Conservation (phyloP, 2,888 invertebrate genomes). For the Plagodis pulveraria region DNA sequence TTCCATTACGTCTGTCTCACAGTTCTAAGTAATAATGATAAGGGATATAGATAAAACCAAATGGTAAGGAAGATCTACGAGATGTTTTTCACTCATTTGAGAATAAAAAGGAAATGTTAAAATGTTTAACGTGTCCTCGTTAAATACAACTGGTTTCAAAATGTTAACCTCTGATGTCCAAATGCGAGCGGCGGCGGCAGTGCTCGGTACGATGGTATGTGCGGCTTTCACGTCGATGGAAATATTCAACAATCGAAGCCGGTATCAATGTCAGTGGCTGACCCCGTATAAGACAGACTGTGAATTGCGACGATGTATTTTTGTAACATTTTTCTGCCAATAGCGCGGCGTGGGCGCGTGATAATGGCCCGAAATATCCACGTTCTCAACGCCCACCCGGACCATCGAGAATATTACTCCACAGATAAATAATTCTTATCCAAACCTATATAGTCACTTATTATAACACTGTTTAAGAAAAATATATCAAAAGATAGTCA, state of each 20-base stretch:
- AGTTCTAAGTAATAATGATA: slow-evolving; percentile 73
- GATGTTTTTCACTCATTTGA: slow-evolving; percentile 42
- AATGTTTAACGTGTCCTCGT: slow-evolving; percentile 26
- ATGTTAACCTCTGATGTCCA: slow-evolving; percentile 17
- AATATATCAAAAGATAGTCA: neutral
- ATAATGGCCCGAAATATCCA: slow-evolving; percentile 77
- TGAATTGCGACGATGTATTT: slow-evolving; percentile 72
- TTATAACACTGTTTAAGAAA: neutral
- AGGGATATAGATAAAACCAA: slow-evolving; percentile 64
- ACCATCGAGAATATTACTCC: slow-evolving; percentile 68
- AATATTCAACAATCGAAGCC: slow-evolving; percentile 37
- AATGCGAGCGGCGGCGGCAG: slow-evolving; percentile 8
- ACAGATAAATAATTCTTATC: slow-evolving; percentile 64
- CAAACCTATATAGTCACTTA: slow-evolving; percentile 34
- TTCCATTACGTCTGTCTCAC: slow-evolving; percentile 77
- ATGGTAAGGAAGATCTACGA: slow-evolving; percentile 55
- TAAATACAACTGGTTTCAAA: slow-evolving; percentile 26
- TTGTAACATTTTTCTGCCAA: slow-evolving; percentile 76
- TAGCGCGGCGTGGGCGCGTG: slow-evolving; percentile 73
- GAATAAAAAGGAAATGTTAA: slow-evolving; percentile 38
- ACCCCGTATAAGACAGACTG: slow-evolving; percentile 56
- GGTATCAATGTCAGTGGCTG: slow-evolving; percentile 63
- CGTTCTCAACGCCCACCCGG: slow-evolving; percentile 70
- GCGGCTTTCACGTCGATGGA: slow-evolving; percentile 24
- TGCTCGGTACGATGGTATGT: slow-evolving; percentile 4